Evolutionary conservation across 2,113 vertebrate species (phyloP).

Genomic region (Cinclus mexicanus): DNA sequence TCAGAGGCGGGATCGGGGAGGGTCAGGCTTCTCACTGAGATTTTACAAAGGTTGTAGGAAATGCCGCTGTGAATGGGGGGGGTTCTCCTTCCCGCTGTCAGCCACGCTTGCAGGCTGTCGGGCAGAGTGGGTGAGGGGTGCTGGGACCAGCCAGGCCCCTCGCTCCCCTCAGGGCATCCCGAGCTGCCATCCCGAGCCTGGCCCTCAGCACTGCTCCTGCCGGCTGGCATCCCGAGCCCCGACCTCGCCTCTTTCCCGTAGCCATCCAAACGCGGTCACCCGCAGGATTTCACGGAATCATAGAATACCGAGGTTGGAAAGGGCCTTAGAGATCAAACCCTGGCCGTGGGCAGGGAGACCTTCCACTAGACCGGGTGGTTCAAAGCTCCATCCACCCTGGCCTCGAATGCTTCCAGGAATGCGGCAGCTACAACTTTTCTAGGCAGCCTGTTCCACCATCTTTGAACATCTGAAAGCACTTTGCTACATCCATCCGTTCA

Average conservation of each 20-base stretch:
- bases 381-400: too few species aligned
- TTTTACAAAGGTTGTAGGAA: neutral
- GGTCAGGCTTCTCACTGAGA: neutral
- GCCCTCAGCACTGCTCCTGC: fast-evolving
- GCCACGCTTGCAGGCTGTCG: fast-evolving
- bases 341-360: neutral
- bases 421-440: neutral
- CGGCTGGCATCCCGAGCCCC: neutral
- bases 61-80: neutral
- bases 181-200: neutral
- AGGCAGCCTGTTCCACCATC: neutral
- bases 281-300: neutral
- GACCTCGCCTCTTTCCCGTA: too few species aligned
- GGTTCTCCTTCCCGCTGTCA: neutral
- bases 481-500: neutral
- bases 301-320: neutral
- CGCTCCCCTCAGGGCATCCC: neutral
- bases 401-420: neutral
- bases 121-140: too few species aligned
- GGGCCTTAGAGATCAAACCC: neutral
- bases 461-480: neutral
- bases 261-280: too few species aligned
- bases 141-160: neutral
- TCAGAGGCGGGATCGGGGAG: too few species aligned
- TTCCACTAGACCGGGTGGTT: neutral